Evolutionary conservation across 64 coral and sea anemone genomes (phyloP).

Genomic region (Montipora sp.): DNA sequence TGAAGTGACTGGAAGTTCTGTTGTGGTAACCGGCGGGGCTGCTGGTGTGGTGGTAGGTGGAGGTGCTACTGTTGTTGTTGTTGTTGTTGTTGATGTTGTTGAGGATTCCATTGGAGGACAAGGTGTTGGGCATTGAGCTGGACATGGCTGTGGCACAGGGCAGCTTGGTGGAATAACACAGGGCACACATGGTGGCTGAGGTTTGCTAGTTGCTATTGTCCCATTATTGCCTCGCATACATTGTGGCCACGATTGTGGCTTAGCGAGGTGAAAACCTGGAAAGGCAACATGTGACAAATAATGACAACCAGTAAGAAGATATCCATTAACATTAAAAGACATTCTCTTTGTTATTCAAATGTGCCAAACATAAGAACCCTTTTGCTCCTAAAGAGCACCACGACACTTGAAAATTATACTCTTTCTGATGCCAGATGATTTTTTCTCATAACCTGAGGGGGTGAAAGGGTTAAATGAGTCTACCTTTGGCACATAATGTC

Average conservation of each 20-base stretch:
- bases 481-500: too few relatives aligned
- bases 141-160: constrained; percentile 49
- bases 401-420: too few relatives aligned
- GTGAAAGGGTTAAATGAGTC: too few relatives aligned
- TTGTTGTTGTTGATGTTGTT: neutral
- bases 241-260: constrained; percentile 58
- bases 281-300: neutral
- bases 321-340: neutral
- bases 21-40: constrained; percentile 26
- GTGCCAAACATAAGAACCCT: too few relatives aligned
- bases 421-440: too few relatives aligned
- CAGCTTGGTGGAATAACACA: constrained; percentile 65
- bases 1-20: constrained; percentile 8
- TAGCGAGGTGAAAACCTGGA: constrained; percentile 48
- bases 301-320: neutral
- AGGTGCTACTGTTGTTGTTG: constrained; percentile 14
- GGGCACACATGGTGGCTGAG: constrained; percentile 60
- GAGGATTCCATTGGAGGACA: constrained; percentile 16
- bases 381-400: too few relatives aligned
- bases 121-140: constrained; percentile 60
- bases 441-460: too few relatives aligned
- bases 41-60: neutral
- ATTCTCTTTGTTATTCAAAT: too few relatives aligned
- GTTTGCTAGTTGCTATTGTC: constrained; percentile 99
- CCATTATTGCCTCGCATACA: constrained; percentile 74